Evolutionary conservation across 92 coral and sea anemone species (phyloP).

Genomic region (Umimayanthus chanpuru): DNA sequence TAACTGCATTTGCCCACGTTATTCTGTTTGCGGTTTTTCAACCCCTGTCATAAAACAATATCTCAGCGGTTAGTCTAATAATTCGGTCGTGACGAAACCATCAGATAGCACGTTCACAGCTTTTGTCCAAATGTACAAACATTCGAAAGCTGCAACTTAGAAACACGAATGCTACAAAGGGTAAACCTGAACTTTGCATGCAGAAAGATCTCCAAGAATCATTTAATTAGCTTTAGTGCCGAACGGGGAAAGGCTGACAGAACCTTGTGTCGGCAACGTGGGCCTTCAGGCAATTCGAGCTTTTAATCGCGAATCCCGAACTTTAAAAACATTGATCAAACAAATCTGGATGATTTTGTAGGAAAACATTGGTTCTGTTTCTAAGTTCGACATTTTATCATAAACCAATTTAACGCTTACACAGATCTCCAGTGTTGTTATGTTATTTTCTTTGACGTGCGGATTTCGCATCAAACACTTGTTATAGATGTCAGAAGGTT

Average conservation of each 20-base stretch:
- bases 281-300: slow-evolving; percentile 37
- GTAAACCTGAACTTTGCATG: neutral
- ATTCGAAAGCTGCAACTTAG: neutral
- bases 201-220: neutral
- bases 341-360: slow-evolving; percentile 25
- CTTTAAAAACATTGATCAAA: slow-evolving; percentile 17
- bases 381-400: neutral
- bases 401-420: neutral
- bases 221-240: neutral
- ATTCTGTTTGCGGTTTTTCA: slow-evolving; percentile 3
- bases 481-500: slow-evolving; percentile 21
- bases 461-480: neutral
- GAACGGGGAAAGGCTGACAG: slow-evolving; percentile 13
- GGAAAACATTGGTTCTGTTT: slow-evolving; percentile 14
- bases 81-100: slow-evolving; percentile 45
- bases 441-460: neutral
- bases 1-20: neutral
- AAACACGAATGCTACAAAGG: neutral
- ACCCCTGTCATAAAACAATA: neutral
- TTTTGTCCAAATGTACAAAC: slow-evolving; percentile 32
- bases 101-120: slow-evolving; percentile 40
- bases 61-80: slow-evolving; percentile 36
- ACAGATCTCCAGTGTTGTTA: neutral
- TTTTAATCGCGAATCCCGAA: slow-evolving; percentile 30
- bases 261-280: slow-evolving; percentile 9